Evolutionary conservation across 30 jellyfish, hydroid and myxozoan species (phyloP), one percentile per base, ranked within the genome.

Genomic region (Hydra vulgaris): DNA sequence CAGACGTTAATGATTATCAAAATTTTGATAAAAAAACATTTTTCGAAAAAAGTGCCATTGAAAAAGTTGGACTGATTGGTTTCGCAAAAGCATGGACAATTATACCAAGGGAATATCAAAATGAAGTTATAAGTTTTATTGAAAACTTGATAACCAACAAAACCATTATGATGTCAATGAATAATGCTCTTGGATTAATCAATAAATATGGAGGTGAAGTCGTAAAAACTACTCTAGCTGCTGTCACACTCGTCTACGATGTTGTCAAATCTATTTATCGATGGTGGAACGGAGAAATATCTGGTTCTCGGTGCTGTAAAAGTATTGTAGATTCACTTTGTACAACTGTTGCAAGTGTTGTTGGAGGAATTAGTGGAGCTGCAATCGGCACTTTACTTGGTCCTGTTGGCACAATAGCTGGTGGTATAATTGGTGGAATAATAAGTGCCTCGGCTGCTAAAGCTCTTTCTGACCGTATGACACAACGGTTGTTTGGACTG

Each of bases 271-370:
- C 73, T 66, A 83, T 83, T 4, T 21, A 20, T 52, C 68, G 71
- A 16, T 83, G 90, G 90, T 83, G 90, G 90, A 40, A 27, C 0
- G 87, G 90, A 21, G 86, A 83, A 73, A 27, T 83, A 7, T 27
- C 53, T 7, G 90, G 90, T 16, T 23, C 26, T 19, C 15, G 79
- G 25, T 83, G 90, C 67, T 80, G 80, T 0, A 83, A 83, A 27
- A 19, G 25, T 25, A 25, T 83, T 3, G 24, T 83, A 7, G 90
- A 83, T 52, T 40, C 61, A 40, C 8, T 40, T 40, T 12, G 5
- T 3, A 40, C 61, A 40, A 80, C 53, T 25, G 24, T 72, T 25
- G 87, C 73, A 0, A 73, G 54, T 18, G 25, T 54, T 27, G 52
- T 40, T 0, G 90, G 82, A 19, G 90, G 79, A 18, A 53, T 15